phyloP scores from a whole-genome alignment of 1,140 invertebrate species.

The Pogonognathellus flavescens region DNA sequence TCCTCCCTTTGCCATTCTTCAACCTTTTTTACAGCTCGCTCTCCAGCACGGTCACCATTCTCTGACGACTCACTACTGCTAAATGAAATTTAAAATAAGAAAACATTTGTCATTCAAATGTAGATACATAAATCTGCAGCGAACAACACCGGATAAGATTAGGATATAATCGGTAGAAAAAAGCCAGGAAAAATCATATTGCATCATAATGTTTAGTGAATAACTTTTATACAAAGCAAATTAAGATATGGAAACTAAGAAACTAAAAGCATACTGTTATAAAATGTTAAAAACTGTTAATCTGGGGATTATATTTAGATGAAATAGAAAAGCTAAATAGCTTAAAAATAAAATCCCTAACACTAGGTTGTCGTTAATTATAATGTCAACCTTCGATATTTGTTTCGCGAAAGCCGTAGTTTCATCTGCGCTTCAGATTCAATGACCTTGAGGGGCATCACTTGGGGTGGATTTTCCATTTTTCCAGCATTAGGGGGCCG shows the following conservation, averaged over 20 bases:
- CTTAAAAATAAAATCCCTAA: neutral
- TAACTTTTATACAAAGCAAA: neutral
- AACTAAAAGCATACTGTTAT: neutral
- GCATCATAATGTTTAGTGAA: neutral
- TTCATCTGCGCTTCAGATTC: slow-evolving; percentile 24
- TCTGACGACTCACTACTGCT: slow-evolving; percentile 41
- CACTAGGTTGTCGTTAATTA: slow-evolving; percentile 9
- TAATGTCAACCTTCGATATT: slow-evolving; percentile 27
- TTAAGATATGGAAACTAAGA: neutral
- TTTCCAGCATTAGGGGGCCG: slow-evolving; percentile 28
- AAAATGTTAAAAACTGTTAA: neutral
- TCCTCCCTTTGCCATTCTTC: slow-evolving; percentile 12
- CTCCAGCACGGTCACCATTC: neutral
- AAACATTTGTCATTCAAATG: neutral
- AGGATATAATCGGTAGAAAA: neutral
- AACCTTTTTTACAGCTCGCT: neutral
- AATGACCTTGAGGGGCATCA: slow-evolving; percentile 21
- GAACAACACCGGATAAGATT: neutral
- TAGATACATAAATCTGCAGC: neutral
- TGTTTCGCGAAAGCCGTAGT: slow-evolving; percentile 32
- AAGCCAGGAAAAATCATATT: neutral
- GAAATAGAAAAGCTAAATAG: neutral
- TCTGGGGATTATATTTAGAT: neutral
- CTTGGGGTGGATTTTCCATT: neutral
- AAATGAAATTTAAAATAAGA: neutral